A percentile compares a stretch with the other conserved stretches of the same genome.
phyloP scores from a whole-genome alignment of 2,113 vertebrate genomes.

The Carassius auratus region DNA sequence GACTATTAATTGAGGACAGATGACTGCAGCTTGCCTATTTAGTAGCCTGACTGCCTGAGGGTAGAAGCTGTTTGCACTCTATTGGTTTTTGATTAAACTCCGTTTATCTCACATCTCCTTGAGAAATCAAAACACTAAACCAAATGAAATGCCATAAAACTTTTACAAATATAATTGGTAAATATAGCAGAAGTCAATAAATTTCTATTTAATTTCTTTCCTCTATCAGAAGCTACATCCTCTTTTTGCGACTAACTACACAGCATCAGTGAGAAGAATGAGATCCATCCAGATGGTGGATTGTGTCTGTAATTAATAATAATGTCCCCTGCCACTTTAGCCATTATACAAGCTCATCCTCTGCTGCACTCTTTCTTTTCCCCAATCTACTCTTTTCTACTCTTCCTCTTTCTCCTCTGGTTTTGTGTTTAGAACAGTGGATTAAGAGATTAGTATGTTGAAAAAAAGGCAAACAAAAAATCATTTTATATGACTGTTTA shows the following conservation, averaged over 20 bases:
- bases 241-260: background rate
- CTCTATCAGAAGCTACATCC: too few relatives aligned
- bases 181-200: too few relatives aligned
- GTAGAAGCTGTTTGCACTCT: background rate
- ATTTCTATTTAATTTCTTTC: too few relatives aligned
- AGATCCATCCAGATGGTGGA: too few relatives aligned
- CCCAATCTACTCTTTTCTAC: background rate
- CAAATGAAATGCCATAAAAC: conserved; percentile 1
- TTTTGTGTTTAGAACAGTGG: conserved; percentile 40
- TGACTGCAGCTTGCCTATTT: background rate
- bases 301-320: conserved; percentile 55
- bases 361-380: background rate
- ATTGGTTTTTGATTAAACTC: conserved; percentile 25
- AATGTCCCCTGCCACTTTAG: conserved; percentile 48
- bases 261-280: conserved; percentile 26
- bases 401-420: background rate
- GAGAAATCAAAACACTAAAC: conserved; percentile 18
- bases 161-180: conserved; percentile 3
- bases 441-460: conserved; percentile 49
- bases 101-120: conserved; percentile 10
- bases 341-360: conserved; percentile 36
- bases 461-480: conserved; percentile 29
- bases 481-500: conserved; percentile 52
- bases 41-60: background rate
- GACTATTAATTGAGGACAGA: background rate